Base-by-base conservation (phyloP, 2,113 vertebrate species). In the Butorides virescens region DNA sequence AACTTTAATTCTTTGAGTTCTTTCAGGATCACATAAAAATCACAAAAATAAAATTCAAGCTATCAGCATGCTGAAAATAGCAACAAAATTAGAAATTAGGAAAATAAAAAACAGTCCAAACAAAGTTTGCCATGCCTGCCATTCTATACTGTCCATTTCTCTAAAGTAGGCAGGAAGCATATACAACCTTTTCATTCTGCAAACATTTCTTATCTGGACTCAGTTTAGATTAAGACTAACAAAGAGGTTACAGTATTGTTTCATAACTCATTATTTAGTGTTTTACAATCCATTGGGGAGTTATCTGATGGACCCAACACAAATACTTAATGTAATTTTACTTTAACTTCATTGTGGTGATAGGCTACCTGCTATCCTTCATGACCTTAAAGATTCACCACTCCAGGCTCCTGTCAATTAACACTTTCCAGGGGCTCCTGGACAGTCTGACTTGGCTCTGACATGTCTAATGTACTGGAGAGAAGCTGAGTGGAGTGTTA, bases 401-500 rank as follows among this genome's bases (percentile, higher is more conserved):
- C 16, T 93, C 44, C 29, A 52, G 29, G 53, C 13, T 89, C 44
- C 62, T 97, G 49, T 77, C 92, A 95, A 83, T 97, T 92, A 94
- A 77, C 46, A 63, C 47, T 87, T 96, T 92, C 21, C 14, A 65
- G 75, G 36, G 71, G 13, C 16, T 95, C 86, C 50, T 4, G 32
- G 27, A 26, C 42, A 70, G 13, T 88, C 55, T 95, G 84, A 58
- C 32, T 80, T 88, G n/a, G 16, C 63, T 95, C 92, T 96, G 93
- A 44, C 75, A 18, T 97, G 53, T 88, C 84, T 66, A 95, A 93
- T 93, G 75, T 96, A 90, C 85, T 83, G 49, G 19, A 96, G 58
- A 94, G 70, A 22, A 77, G 80, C 59, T 83, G 66, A 97, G 34
- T 81, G 21, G 44, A 88, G 26, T 65, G 44, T 89, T 97, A 78